A percentile compares a stretch with the other conserved stretches of the same genome.
Conservation (phyloP, 2,888 invertebrate genomes). For the Odontothrips loti region DNA sequence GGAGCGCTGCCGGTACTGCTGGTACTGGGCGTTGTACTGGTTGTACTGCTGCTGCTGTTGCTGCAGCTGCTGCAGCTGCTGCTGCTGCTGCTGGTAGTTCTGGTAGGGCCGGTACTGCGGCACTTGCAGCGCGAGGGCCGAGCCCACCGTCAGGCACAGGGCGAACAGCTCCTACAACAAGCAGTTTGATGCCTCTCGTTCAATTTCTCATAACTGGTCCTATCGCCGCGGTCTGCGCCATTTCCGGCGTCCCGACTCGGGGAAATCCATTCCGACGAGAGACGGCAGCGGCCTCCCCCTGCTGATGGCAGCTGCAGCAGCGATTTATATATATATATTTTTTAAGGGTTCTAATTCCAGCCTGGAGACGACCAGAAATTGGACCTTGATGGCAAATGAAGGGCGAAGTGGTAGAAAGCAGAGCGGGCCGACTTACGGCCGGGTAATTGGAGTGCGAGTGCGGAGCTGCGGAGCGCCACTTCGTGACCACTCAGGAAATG, state of each 20-base stretch:
- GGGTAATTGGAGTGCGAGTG: too few relatives aligned
- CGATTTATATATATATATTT: not conserved
- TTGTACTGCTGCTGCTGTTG: not conserved
- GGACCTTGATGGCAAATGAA: too few relatives aligned
- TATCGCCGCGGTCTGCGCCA: too few relatives aligned
- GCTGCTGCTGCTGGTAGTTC: not conserved
- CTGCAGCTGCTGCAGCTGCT: not conserved
- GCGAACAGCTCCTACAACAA: not conserved
- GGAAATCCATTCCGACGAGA: not conserved
- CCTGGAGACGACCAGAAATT: too few relatives aligned
- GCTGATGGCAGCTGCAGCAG: not conserved
- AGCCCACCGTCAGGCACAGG: not conserved
- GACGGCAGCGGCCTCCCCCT: not conserved
- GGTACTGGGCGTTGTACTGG: not conserved
- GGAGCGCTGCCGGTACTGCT: not conserved
- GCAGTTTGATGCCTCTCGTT: too few relatives aligned
- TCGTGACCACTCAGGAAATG: too few relatives aligned
- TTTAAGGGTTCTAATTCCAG: not conserved
- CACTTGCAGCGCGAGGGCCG: not conserved
- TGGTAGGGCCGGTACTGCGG: conserved; percentile 7
- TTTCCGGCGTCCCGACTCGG: too few relatives aligned
- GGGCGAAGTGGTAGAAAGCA: too few relatives aligned
- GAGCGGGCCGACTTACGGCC: too few relatives aligned
- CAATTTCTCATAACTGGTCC: too few relatives aligned
- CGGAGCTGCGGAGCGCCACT: too few relatives aligned